Evolutionary conservation across 2,113 vertebrate genomes (phyloP).

Genomic region (Empidonax traillii): DNA sequence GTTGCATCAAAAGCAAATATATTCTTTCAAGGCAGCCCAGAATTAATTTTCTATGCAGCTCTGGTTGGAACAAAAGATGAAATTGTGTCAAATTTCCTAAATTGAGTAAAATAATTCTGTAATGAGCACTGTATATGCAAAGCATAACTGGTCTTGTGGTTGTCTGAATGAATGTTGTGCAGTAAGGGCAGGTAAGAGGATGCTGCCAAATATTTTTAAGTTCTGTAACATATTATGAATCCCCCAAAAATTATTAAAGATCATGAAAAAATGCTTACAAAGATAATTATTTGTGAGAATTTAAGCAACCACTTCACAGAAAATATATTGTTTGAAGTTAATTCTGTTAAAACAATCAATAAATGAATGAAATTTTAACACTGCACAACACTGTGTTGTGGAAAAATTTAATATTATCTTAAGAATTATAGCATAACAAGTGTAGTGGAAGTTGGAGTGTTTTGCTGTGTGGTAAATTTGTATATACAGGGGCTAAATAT

Average conservation of each 20-base stretch:
- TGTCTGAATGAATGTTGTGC: background rate
- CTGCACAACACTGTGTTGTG: rapidly evolving
- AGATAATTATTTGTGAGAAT: background rate
- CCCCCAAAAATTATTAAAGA: background rate
- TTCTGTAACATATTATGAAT: background rate
- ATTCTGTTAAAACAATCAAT: background rate
- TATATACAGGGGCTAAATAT: background rate
- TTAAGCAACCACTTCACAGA: background rate
- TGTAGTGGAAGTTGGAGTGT: background rate
- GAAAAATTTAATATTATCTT: background rate
- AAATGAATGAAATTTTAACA: background rate
- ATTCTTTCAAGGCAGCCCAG: background rate
- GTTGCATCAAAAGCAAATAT: background rate
- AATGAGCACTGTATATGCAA: background rate
- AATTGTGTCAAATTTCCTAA: background rate
- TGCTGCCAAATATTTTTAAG: background rate
- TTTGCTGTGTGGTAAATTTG: background rate
- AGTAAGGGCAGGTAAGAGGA: background rate
- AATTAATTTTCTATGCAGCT: background rate
- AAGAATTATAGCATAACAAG: background rate
- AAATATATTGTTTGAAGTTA: background rate
- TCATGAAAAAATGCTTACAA: background rate
- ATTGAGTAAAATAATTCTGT: background rate
- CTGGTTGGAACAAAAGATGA: background rate
- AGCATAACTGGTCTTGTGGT: background rate